These are phyloP conservation scores for Eremophila alpestris DNA, from an alignment of 2,797 vertebrate species.

Conservation along the genomic window DNA sequence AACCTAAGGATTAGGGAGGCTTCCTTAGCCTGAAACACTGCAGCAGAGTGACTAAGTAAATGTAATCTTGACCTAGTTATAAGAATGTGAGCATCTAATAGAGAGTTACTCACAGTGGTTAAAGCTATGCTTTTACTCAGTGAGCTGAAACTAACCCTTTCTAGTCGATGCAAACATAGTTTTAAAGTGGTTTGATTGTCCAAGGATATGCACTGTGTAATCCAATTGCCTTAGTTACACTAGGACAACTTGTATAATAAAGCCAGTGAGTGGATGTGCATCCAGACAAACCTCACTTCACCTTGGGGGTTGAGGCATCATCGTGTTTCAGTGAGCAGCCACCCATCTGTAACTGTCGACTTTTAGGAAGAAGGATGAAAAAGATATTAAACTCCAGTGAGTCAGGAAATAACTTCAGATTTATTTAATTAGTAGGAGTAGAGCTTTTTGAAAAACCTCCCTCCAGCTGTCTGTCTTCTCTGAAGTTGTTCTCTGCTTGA, in stretches of 20 bases:
- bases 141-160: neutral
- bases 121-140: neutral
- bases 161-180: neutral
- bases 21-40: neutral
- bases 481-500: neutral
- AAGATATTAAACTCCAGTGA: neutral
- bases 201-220: neutral
- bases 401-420: neutral
- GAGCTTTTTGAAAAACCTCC: neutral
- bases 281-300: neutral
- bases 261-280: neutral
- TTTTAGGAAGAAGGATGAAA: neutral
- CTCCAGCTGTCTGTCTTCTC: neutral
- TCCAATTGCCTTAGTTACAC: slow-evolving; percentile 25
- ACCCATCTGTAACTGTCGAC: neutral
- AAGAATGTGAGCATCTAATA: neutral
- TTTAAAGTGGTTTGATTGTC: neutral
- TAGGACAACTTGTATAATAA: neutral
- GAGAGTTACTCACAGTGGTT: neutral
- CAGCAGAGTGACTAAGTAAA: neutral
- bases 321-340: neutral
- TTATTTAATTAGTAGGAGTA: neutral
- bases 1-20: neutral
- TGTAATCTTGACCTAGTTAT: slow-evolving; percentile 13
- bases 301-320: neutral